Percentiles rank a stretch among this genome's conserved stretches.
Conservation (phyloP, 1,140 invertebrate species). For the Xylocopa sonorina region DNA sequence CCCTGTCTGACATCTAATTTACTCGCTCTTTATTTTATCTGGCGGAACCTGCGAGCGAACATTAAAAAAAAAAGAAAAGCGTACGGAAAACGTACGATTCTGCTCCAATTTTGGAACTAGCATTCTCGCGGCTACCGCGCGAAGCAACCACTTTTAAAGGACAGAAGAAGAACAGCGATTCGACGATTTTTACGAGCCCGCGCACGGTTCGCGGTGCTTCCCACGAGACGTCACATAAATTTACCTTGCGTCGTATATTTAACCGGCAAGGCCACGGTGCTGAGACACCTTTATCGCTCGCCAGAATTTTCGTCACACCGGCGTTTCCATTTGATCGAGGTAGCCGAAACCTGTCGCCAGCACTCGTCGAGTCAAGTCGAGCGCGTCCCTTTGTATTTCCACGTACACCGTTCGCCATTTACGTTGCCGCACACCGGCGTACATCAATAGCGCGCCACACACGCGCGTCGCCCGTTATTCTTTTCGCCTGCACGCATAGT, state of each 20-base stretch:
- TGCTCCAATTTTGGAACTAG: no score
- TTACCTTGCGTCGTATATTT: background rate
- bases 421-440: background rate
- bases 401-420: conserved; percentile 22
- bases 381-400: conserved; percentile 17
- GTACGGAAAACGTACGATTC: no score
- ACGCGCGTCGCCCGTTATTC: conserved; percentile 12
- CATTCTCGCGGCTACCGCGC: no score
- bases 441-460: background rate
- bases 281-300: background rate
- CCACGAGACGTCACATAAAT: background rate
- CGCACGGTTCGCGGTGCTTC: background rate
- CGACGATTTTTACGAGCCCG: background rate
- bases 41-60: no score
- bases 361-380: background rate
- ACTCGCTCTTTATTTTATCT: no score
- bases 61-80: no score
- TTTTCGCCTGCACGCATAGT: conserved; percentile 11
- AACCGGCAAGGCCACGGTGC: conserved; percentile 1
- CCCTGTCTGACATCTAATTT: no score
- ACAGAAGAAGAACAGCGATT: background rate
- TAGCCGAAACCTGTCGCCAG: background rate
- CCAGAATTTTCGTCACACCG: conserved; percentile 32
- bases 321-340: conserved; percentile 20
- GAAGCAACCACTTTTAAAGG: no score